Evolutionary conservation across 2,888 invertebrate genomes (phyloP).

Genomic region (Troides oblongomaculatus): DNA sequence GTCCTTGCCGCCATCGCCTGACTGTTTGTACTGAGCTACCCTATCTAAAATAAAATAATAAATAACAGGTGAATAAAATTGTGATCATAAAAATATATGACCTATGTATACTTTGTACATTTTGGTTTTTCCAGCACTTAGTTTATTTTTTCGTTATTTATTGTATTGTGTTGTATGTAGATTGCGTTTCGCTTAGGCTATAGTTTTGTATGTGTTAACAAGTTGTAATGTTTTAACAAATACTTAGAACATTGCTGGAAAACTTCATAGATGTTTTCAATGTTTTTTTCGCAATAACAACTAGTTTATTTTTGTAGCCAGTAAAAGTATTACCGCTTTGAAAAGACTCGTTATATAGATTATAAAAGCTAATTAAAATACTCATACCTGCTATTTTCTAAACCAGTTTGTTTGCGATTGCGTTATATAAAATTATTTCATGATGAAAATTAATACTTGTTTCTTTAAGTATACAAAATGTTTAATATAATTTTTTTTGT

Average conservation of each 20-base stretch:
- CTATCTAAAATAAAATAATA: slow-evolving; percentile 33
- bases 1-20: slow-evolving; percentile 39
- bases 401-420: not conserved
- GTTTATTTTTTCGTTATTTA: slow-evolving; percentile 9
- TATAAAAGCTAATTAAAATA: too few species aligned
- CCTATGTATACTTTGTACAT: not conserved
- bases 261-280: slow-evolving; percentile 8
- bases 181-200: slow-evolving; percentile 11
- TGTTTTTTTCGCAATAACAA: not conserved
- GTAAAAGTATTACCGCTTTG: too few species aligned
- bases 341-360: too few species aligned
- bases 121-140: slow-evolving; percentile 24
- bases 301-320: too few species aligned
- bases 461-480: not conserved
- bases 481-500: not conserved
- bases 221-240: too few species aligned
- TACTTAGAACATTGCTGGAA: not conserved
- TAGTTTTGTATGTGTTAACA: slow-evolving; percentile 4
- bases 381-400: not conserved
- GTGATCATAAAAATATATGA: slow-evolving; percentile 20
- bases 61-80: slow-evolving; percentile 37
- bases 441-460: too few species aligned
- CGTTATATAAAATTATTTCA: not conserved
- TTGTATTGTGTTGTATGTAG: not conserved
- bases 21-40: slow-evolving; percentile 54